Base-by-base conservation (phyloP, 2,113 vertebrate species). In the Zosterops hypoxanthus region DNA sequence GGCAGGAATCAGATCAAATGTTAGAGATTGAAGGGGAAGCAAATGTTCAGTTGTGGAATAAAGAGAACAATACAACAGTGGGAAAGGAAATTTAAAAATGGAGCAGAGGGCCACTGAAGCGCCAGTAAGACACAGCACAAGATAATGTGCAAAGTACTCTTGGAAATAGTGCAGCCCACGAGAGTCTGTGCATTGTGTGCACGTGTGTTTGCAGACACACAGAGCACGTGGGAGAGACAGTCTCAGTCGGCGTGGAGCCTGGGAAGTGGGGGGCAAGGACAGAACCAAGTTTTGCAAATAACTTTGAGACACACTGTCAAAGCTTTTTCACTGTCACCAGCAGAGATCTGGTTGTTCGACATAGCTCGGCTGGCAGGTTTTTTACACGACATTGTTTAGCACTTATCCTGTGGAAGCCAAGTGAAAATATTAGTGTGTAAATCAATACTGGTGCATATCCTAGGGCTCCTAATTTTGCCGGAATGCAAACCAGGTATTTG, bases 191-290 rank as follows among this genome's bases (percentile, higher is more conserved):
- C 36, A 3, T 21, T 33, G 39, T 34, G 69, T 55, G 61, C 3
- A 0, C 1, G 13, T 47, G 24, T 42, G 24, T 13, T 0, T 5
- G 36, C 25, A 0, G 34, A 13, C 19, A 3, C 6, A 11, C 25
- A 34, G 56, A 31, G 26, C 34, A 9, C 1, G 1, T 15, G 49
- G 49, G 31, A 47, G 23, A 76, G 53, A 39, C 7, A 7, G 31
- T 12, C 53, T 33, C 3, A 3, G 12, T 8, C 2, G 3, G 12
- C 7, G 4, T 3, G 21, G 6, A 42, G 80, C 42, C 50, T 31
- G 29, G 59, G 50, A 34, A 42, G 12, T 8, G 39, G 39, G 25
- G 3, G 0, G 10, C 34, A 47, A 49, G 86, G 52, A 47, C 64
- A 70, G 33, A 73, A 33, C 39, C 64, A 6, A 34, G 28, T 23